Percentiles rank a stretch among this genome's conserved stretches.
Evolutionary conservation across 2,113 vertebrate species (phyloP).

Genomic region (Thalassoma bifasciatum): DNA sequence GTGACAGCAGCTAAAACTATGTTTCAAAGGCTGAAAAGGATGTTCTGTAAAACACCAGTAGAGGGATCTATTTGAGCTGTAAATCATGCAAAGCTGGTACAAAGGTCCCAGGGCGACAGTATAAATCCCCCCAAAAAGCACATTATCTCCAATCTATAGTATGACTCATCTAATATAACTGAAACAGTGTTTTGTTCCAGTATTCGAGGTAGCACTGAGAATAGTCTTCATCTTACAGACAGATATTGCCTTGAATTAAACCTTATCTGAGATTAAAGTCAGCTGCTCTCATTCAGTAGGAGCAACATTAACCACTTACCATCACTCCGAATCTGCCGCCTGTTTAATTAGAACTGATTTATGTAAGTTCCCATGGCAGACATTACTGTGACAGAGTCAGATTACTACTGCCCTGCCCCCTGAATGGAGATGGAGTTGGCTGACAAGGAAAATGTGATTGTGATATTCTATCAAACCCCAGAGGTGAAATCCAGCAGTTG

Average conservation of each 20-base stretch:
- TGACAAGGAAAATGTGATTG: slow-evolving; percentile 58
- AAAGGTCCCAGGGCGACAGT: too few relatives aligned
- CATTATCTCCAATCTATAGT: background rate
- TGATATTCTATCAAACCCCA: slow-evolving; percentile 65
- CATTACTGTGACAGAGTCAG: slow-evolving; percentile 58
- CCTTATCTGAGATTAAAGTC: slow-evolving; percentile 25
- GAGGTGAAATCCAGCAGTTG: slow-evolving; percentile 47
- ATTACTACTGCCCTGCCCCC: slow-evolving; percentile 42
- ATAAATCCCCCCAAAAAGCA: too few relatives aligned
- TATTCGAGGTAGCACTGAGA: slow-evolving; percentile 4
- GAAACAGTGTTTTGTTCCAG: background rate
- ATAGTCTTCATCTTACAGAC: background rate
- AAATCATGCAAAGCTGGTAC: too few relatives aligned
- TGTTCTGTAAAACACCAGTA: too few relatives aligned
- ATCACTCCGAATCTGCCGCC: slow-evolving; percentile 39
- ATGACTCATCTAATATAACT: background rate
- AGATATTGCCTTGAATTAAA: slow-evolving; percentile 2
- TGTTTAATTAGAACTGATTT: slow-evolving; percentile 65
- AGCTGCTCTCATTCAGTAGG: slow-evolving; percentile 15
- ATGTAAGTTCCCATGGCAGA: slow-evolving; percentile 51
- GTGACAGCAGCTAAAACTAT: too few relatives aligned
- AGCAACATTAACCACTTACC: slow-evolving; percentile 40
- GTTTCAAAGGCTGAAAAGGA: too few relatives aligned
- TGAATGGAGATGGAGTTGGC: slow-evolving; percentile 56
- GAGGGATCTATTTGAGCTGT: too few relatives aligned